Percentiles rank a stretch among this genome's conserved stretches.
These are phyloP conservation scores for Phrynosoma blainvillii DNA, from an alignment of 2,113 vertebrate species.

Conservation along the genomic window DNA sequence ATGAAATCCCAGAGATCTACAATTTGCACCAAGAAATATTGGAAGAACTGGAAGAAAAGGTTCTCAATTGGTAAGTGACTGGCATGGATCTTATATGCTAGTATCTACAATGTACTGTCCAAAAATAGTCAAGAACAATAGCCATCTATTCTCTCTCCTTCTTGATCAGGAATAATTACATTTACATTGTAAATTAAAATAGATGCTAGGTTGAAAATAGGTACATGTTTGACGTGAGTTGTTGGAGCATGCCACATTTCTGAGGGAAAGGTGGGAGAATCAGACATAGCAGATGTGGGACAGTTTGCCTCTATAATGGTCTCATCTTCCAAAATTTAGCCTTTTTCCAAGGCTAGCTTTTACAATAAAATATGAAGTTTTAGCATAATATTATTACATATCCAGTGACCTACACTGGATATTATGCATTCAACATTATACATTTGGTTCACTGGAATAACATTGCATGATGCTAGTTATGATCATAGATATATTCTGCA, in stretches of 20 bases:
- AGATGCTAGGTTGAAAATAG: too few species aligned
- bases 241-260: too few species aligned
- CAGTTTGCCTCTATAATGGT: neutral
- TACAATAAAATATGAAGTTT: neutral
- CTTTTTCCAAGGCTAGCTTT: neutral
- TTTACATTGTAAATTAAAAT: too few species aligned
- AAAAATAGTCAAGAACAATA: neutral
- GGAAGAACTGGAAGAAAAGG: constrained; percentile 84
- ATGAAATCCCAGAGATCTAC: constrained; percentile 85
- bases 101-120: neutral
- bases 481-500: too few species aligned
- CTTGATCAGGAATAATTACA: too few species aligned
- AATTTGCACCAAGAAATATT: constrained; percentile 87
- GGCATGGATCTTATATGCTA: neutral
- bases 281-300: neutral
- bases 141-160: neutral
- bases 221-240: too few species aligned
- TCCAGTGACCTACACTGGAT: too few species aligned
- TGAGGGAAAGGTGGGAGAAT: neutral
- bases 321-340: neutral
- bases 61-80: constrained; percentile 83
- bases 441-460: neutral
- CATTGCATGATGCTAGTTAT: too few species aligned
- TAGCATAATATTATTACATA: neutral
- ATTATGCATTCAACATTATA: neutral